These are phyloP conservation scores for Conchocele bisecta DNA, from an alignment of 2,888 invertebrate species.

Conservation along the genomic window DNA sequence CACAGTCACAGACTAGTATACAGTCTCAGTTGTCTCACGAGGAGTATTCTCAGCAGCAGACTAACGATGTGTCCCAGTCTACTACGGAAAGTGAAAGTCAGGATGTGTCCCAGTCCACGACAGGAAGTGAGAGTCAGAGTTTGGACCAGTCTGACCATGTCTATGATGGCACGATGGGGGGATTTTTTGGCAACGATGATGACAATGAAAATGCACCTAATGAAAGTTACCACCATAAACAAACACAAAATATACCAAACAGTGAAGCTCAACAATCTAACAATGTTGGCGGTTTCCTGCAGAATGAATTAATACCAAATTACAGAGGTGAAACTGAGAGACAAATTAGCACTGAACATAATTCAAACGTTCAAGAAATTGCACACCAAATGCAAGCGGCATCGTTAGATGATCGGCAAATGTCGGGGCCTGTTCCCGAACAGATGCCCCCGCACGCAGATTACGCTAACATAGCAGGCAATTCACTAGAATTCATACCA, in stretches of 20 bases:
- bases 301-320: too few species aligned
- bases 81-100: too few species aligned
- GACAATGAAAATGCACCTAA: conserved; percentile 41
- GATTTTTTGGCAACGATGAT: conserved; percentile 54
- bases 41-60: too few species aligned
- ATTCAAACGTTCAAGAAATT: conserved; percentile 1
- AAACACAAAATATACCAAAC: neutral
- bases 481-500: too few species aligned
- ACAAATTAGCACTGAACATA: conserved; percentile 1
- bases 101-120: conserved; percentile 37
- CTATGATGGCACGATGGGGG: conserved; percentile 58
- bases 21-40: too few species aligned
- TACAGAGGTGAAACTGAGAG: conserved; percentile 26
- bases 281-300: too few species aligned
- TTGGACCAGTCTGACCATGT: conserved; percentile 43
- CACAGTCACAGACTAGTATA: too few species aligned
- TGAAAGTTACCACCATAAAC: neutral
- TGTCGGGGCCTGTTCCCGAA: too few species aligned
- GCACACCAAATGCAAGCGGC: conserved; percentile 28
- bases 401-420: too few species aligned
- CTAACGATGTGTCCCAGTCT: too few species aligned
- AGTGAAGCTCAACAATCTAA: neutral
- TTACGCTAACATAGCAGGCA: too few species aligned
- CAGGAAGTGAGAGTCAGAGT: conserved; percentile 35
- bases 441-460: too few species aligned